phyloP scores from a whole-genome alignment of 2,113 vertebrate genomes.

The Tonatia bakeri region DNA sequence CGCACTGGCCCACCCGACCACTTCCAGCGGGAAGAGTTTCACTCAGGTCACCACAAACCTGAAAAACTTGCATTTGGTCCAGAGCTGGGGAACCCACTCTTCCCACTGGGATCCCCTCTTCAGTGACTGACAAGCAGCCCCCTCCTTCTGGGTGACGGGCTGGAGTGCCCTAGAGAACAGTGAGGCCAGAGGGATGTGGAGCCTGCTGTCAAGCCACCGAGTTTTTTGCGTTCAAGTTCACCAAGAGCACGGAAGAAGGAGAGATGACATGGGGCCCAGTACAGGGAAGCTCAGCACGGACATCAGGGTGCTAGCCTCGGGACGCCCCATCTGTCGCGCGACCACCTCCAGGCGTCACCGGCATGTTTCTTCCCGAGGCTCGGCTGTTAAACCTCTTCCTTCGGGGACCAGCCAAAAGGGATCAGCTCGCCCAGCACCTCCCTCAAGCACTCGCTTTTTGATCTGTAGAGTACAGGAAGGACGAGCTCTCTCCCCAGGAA shows the following conservation, averaged over 20 bases:
- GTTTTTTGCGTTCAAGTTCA: neutral
- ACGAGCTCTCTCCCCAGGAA: neutral
- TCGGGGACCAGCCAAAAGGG: neutral
- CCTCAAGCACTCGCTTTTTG: neutral
- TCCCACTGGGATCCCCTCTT: neutral
- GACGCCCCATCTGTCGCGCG: fast-evolving
- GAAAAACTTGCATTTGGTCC: neutral
- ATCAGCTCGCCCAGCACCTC: neutral
- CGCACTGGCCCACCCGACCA: neutral
- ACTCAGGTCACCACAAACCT: neutral
- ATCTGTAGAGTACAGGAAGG: neutral
- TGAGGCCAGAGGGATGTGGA: neutral
- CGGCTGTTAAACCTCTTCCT: neutral
- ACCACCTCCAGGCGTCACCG: neutral
- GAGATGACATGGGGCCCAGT: neutral
- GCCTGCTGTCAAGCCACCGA: neutral
- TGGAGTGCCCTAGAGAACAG: no score
- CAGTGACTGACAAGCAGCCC: neutral
- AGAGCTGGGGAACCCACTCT: neutral
- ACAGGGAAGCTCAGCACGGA: neutral
- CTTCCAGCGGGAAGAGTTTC: neutral
- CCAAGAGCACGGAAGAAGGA: neutral
- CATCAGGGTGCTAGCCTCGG: neutral
- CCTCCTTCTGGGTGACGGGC: neutral
- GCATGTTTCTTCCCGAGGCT: neutral